Percentiles rank a stretch among this genome's conserved stretches.
Evolutionary conservation across 2,888 invertebrate species (phyloP).

Genomic region (Lasioglossum marginatum): DNA sequence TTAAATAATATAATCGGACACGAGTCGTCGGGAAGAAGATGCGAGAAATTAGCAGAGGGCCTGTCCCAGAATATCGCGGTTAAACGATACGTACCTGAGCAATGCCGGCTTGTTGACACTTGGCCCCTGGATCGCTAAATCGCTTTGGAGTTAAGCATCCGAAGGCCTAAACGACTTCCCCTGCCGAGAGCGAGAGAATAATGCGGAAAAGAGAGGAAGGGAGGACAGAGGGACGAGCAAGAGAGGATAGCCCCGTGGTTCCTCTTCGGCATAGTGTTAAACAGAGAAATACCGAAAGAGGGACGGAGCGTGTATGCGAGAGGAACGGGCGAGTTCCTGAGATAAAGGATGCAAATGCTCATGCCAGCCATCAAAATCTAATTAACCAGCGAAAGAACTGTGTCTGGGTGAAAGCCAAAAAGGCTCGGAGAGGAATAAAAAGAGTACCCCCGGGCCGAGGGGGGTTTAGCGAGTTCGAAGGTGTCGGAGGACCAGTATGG

Average conservation of each 20-base stretch:
- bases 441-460: constrained; percentile 54
- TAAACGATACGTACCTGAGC: constrained; percentile 71
- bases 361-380: constrained; percentile 83
- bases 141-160: constrained; percentile 79
- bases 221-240: neutral
- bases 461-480: constrained; percentile 78
- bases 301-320: constrained; percentile 49
- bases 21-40: neutral
- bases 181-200: constrained; percentile 76
- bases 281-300: constrained; percentile 59
- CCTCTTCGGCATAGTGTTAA: constrained; percentile 33
- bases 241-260: constrained; percentile 24
- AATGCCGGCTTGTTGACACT: constrained; percentile 81
- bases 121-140: constrained; percentile 82
- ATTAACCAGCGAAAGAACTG: constrained; percentile 81
- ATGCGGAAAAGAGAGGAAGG: constrained; percentile 64
- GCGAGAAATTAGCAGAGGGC: constrained; percentile 42
- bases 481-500: constrained; percentile 77
- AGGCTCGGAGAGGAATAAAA: constrained; percentile 70
- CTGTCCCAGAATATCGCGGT: constrained; percentile 57
- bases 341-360: constrained; percentile 83
- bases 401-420: constrained; percentile 75
- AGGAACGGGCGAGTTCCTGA: constrained; percentile 63
- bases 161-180: constrained; percentile 80
- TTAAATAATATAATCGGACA: neutral